Conservation (phyloP, 2,113 vertebrate genomes). For the Erinaceus europaeus region DNA sequence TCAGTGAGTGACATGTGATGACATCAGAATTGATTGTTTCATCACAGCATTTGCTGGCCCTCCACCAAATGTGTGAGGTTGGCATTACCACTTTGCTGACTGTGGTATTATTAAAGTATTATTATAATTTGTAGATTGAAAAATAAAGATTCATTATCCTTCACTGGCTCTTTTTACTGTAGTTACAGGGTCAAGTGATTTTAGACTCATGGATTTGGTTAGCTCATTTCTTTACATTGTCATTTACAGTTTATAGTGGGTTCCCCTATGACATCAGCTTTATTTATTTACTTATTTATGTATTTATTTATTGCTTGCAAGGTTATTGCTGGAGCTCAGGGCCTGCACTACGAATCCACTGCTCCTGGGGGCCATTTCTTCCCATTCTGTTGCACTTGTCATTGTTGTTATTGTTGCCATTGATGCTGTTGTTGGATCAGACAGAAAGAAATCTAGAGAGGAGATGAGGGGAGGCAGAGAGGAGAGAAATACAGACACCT, state of each 20-base stretch:
- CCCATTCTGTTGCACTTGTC: too few species aligned
- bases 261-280: background rate
- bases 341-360: too few species aligned
- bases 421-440: too few species aligned
- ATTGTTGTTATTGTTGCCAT: too few species aligned
- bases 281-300: background rate
- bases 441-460: too few species aligned
- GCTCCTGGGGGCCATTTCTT: too few species aligned
- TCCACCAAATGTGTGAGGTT: background rate
- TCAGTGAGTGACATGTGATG: background rate
- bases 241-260: background rate
- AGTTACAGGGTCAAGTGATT: background rate
- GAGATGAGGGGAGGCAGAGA: too few species aligned
- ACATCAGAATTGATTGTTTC: background rate
- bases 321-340: too few species aligned
- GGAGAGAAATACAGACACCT: too few species aligned
- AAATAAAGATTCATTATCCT: background rate
- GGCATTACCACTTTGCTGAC: background rate
- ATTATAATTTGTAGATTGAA: background rate
- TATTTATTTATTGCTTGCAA: too few species aligned
- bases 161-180: background rate
- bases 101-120: background rate
- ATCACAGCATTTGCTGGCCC: background rate
- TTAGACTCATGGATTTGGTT: background rate
- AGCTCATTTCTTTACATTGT: background rate